A percentile compares a stretch with the other conserved stretches of the same genome.
phyloP scores from a whole-genome alignment of 2,797 vertebrate genomes.

The Crocidura indochinensis region DNA sequence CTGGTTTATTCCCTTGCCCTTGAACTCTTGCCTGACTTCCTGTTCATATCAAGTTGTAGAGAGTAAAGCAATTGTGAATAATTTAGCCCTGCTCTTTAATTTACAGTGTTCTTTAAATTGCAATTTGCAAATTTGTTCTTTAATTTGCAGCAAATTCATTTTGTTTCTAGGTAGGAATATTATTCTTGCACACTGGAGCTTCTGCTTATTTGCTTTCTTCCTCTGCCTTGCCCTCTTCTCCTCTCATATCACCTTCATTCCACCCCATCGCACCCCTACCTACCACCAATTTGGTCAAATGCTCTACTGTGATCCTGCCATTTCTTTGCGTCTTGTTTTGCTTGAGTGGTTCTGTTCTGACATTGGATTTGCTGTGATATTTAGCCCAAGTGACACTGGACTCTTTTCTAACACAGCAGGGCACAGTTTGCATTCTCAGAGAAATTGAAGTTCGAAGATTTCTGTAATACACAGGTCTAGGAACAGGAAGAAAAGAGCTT shows the following conservation, averaged over 20 bases:
- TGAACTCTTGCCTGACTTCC: slow-evolving; percentile 11
- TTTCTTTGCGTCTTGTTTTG: slow-evolving; percentile 33
- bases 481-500: neutral
- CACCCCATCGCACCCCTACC: neutral
- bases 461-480: neutral
- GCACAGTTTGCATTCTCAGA: slow-evolving; percentile 44
- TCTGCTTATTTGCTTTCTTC: neutral
- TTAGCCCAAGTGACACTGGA: neutral
- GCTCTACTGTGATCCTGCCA: too few species aligned
- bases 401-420: neutral
- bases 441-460: slow-evolving; percentile 54
- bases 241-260: neutral
- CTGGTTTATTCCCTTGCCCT: neutral
- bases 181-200: fast-evolving
- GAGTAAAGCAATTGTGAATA: neutral
- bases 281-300: neutral
- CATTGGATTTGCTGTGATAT: slow-evolving; percentile 35
- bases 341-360: slow-evolving; percentile 40
- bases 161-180: neutral
- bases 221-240: too few species aligned
- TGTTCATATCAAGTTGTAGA: neutral
- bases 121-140: too few species aligned
- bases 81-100: neutral
- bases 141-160: neutral
- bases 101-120: neutral